Evolutionary conservation across 2,797 vertebrate genomes (phyloP).

Genomic region (Vultur gryphus): DNA sequence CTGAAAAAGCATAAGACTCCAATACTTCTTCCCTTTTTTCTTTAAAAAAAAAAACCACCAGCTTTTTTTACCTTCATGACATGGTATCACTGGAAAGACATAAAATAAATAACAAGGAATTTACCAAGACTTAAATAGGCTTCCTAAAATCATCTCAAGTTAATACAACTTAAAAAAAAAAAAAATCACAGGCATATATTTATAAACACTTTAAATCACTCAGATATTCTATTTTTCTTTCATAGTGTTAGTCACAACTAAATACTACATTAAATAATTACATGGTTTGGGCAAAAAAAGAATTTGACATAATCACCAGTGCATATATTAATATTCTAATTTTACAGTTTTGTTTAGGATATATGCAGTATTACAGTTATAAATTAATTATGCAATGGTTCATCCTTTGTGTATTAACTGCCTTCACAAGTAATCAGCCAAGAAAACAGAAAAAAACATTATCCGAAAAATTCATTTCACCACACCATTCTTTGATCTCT

Average conservation of each 20-base stretch:
- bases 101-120: not conserved
- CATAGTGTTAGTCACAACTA: slow-evolving; percentile 29
- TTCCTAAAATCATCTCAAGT: not conserved
- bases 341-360: slow-evolving; percentile 51
- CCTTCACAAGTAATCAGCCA: slow-evolving; percentile 57
- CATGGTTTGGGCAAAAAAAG: slow-evolving; percentile 40
- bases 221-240: not conserved
- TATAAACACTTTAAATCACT: not conserved
- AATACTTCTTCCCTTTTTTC: not conserved
- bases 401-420: slow-evolving; percentile 64
- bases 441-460: slow-evolving; percentile 36
- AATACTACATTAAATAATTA: slow-evolving; percentile 60
- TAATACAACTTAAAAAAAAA: not conserved
- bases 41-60: not conserved
- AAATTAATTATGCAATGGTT: slow-evolving; percentile 63
- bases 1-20: not conserved
- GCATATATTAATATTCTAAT: slow-evolving; percentile 62
- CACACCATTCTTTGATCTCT: slow-evolving; percentile 61
- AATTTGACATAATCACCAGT: slow-evolving; percentile 32
- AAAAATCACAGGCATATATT: not conserved
- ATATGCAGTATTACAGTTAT: slow-evolving; percentile 32
- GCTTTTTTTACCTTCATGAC: not conserved
- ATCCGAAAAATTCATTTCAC: slow-evolving; percentile 60
- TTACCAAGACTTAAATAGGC: not conserved
- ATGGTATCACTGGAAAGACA: not conserved